These are phyloP conservation scores for Periparus ater DNA, from an alignment of 2,797 vertebrate species.

Conservation along the genomic window DNA sequence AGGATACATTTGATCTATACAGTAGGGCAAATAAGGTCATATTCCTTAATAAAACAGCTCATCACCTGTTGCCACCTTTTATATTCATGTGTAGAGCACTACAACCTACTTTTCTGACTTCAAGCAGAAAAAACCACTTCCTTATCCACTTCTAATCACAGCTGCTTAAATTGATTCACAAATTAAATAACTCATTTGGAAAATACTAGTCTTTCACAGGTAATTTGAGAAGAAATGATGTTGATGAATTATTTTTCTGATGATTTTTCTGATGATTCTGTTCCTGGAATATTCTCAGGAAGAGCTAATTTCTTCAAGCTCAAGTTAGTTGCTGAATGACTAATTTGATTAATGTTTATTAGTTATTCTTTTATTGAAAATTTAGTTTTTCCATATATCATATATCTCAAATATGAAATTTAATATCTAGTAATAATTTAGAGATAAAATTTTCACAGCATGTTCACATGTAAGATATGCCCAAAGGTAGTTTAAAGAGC, in stretches of 20 bases:
- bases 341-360: neutral
- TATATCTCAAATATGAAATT: neutral
- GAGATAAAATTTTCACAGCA: neutral
- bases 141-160: slow-evolving; percentile 40
- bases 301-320: neutral
- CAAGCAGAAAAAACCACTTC: neutral
- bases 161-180: neutral
- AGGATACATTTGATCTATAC: neutral
- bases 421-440: neutral
- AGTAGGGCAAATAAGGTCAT: slow-evolving; percentile 1
- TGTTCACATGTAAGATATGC: neutral
- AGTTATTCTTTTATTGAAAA: neutral
- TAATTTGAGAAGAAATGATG: neutral
- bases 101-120: neutral
- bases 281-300: neutral
- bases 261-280: neutral
- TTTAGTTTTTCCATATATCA: neutral
- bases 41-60: neutral
- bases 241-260: neutral
- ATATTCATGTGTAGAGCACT: neutral
- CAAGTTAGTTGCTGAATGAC: neutral
- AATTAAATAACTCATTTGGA: neutral
- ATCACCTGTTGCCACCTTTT: neutral
- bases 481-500: neutral
- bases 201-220: neutral